These are phyloP conservation scores for Callionymus lyra DNA, from an alignment of 2,113 vertebrate species.

Conservation along the genomic window DNA sequence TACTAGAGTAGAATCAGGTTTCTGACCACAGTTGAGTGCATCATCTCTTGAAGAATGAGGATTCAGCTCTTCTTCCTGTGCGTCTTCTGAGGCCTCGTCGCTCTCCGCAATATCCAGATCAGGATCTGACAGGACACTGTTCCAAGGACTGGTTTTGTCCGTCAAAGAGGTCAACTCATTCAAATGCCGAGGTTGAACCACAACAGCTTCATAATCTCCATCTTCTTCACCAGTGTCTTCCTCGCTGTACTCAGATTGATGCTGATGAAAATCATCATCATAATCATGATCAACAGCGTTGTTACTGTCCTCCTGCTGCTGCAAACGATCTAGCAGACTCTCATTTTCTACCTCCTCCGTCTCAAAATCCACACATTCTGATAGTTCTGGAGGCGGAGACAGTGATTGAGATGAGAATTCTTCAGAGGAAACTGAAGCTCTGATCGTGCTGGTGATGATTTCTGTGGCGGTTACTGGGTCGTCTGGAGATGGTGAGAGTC, in stretches of 20 bases:
- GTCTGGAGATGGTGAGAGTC: constrained; percentile 11
- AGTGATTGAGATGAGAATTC: constrained; percentile 9
- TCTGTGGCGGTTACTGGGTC: constrained; percentile 7
- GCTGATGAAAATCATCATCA: constrained; percentile 3
- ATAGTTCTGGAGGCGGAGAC: constrained; percentile 12
- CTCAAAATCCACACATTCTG: constrained; percentile 14
- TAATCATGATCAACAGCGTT: too few relatives aligned
- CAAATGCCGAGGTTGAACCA: constrained; percentile 77
- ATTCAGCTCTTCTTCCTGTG: constrained; percentile 2
- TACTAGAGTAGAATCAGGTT: neutral
- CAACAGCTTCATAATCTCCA: constrained; percentile 79
- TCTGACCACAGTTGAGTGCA: neutral
- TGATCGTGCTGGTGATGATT: constrained; percentile 8
- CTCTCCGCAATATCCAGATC: constrained; percentile 55
- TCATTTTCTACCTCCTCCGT: constrained; percentile 3
- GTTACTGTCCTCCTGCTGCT: constrained; percentile 22
- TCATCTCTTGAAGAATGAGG: neutral
- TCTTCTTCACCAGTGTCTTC: constrained; percentile 23
- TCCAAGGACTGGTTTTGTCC: constrained; percentile 89
- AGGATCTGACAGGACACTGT: constrained; percentile 77
- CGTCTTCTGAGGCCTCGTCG: constrained; percentile 25
- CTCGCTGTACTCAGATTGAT: constrained; percentile 1
- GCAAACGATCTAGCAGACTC: neutral
- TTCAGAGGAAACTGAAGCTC: constrained; percentile 6
- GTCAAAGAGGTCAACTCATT: constrained; percentile 83